phyloP scores from a whole-genome alignment of 1,140 invertebrate species.

The Atta colombica region DNA sequence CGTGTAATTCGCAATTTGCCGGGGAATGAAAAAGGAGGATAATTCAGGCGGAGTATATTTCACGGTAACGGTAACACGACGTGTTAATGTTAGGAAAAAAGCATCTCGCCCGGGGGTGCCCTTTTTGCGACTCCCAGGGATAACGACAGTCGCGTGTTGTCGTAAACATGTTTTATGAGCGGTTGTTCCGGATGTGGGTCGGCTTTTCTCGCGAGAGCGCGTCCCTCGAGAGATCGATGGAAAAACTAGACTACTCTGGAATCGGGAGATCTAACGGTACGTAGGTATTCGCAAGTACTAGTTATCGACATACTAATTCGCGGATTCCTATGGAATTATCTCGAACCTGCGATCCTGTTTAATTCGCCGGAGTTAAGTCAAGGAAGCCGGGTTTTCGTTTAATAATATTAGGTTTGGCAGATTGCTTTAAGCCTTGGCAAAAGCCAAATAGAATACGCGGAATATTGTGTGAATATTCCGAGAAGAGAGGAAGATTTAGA shows the following conservation, averaged over 20 bases:
- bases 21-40: slow-evolving; percentile 28
- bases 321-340: not conserved
- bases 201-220: slow-evolving; percentile 10
- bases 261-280: slow-evolving; percentile 16
- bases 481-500: not conserved
- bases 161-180: slow-evolving; percentile 67
- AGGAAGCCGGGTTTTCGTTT: not conserved
- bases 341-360: not conserved
- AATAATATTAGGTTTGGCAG: slow-evolving; percentile 2
- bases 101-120: too few species aligned
- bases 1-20: slow-evolving; percentile 24
- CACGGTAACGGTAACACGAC: slow-evolving; percentile 24
- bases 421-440: not conserved
- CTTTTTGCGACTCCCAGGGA: not conserved
- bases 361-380: not conserved
- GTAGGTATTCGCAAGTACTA: not conserved
- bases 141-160: slow-evolving; percentile 33
- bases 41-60: slow-evolving; percentile 36
- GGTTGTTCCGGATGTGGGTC: not conserved
- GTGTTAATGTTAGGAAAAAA: slow-evolving; percentile 18
- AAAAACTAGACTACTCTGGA: slow-evolving; percentile 25
- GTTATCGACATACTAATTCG: not conserved
- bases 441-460: not conserved
- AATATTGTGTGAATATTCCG: not conserved
- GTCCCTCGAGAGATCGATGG: slow-evolving; percentile 20